Percentiles rank a stretch among this genome's conserved stretches.
Conservation (phyloP, 2,797 vertebrate species). For the Chelonia mydas region DNA sequence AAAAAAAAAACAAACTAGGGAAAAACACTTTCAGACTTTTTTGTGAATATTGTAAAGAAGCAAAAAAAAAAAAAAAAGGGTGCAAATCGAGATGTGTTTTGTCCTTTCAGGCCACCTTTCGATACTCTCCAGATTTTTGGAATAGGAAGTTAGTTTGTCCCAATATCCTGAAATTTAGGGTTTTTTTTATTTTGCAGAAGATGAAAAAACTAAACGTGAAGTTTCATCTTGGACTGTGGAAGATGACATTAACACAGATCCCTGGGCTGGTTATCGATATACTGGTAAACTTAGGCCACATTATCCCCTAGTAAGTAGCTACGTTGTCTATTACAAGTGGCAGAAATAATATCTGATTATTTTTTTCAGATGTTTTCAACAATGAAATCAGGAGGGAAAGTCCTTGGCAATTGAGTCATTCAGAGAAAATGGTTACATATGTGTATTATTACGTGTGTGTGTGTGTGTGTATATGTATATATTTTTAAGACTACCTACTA, state of each 20-base stretch:
- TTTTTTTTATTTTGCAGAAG: conserved; percentile 81
- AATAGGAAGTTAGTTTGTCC: not conserved
- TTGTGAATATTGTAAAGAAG: not conserved
- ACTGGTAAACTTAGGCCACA: conserved; percentile 95
- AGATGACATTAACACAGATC: conserved; percentile 94
- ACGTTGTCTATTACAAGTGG: not conserved
- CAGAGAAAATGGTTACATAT: not conserved
- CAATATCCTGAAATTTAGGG: not conserved
- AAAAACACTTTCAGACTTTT: not conserved
- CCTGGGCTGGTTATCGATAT: conserved; percentile 96
- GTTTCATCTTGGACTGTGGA: conserved; percentile 88
- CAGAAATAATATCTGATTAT: not conserved
- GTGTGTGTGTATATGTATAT: not conserved
- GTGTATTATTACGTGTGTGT: not conserved
- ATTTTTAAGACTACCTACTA: not conserved
- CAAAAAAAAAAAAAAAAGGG: not conserved
- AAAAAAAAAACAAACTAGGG: no score
- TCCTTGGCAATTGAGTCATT: not conserved
- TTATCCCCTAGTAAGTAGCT: conserved; percentile 92
- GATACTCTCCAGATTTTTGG: not conserved
- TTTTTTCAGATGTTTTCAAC: not conserved
- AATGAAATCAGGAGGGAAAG: not conserved
- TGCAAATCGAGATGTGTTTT: not conserved
- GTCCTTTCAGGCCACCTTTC: not conserved
- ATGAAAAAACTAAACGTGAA: conserved; percentile 92